Conservation (phyloP, 2,113 vertebrate species). For the Turdus rufiventris region DNA sequence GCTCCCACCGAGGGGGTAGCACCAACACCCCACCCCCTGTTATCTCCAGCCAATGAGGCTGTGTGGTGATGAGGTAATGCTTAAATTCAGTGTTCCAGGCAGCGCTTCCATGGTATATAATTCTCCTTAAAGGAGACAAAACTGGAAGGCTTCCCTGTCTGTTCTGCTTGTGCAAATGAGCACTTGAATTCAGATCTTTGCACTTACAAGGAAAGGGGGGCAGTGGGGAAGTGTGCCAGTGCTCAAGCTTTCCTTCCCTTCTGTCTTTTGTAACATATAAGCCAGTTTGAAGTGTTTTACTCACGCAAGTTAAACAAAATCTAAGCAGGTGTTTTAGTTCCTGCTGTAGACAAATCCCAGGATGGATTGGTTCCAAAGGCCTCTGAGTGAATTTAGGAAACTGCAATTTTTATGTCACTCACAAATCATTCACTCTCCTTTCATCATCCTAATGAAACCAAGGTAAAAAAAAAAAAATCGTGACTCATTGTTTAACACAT, state of each 20-base stretch:
- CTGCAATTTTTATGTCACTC: background rate
- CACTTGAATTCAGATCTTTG: background rate
- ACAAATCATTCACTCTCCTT: background rate
- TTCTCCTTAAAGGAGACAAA: background rate
- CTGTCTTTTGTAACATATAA: background rate
- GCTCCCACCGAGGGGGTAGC: background rate
- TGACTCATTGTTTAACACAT: background rate
- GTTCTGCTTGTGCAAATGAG: background rate
- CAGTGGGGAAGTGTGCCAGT: background rate
- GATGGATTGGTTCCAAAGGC: background rate
- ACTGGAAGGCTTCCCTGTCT: background rate
- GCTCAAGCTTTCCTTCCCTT: background rate
- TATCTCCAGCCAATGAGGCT: slow-evolving; percentile 45
- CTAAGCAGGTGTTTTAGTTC: background rate
- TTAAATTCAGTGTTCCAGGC: background rate
- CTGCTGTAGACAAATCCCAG: background rate
- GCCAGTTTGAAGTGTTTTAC: background rate
- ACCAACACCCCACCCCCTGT: background rate
- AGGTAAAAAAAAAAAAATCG: background rate
- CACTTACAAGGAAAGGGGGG: background rate
- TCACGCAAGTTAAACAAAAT: background rate
- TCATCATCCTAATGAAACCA: background rate
- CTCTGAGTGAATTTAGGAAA: background rate
- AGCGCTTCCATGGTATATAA: background rate
- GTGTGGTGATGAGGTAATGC: background rate